These are phyloP conservation scores for Bufotes viridis DNA, from an alignment of 2,797 vertebrate species.

Conservation along the genomic window DNA sequence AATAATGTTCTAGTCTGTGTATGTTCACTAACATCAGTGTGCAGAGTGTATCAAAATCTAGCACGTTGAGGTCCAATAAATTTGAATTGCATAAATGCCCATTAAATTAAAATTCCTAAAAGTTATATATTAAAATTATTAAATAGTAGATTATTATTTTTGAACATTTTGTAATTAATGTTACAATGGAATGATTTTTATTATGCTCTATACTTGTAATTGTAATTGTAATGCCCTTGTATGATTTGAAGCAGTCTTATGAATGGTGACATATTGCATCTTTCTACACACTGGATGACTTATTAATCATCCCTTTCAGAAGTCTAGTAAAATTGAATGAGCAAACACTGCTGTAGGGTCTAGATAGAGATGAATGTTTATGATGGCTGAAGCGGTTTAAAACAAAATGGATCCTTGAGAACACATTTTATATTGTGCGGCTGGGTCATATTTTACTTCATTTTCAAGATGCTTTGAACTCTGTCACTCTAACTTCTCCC, in stretches of 20 bases:
- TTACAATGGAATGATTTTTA: background rate
- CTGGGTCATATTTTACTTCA: constrained; percentile 51
- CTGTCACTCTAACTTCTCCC: constrained; percentile 52
- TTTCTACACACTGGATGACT: background rate
- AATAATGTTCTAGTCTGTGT: too few relatives aligned
- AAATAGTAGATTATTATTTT: background rate
- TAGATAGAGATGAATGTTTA: constrained; percentile 51
- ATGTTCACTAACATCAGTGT: too few relatives aligned
- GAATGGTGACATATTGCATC: constrained; percentile 25
- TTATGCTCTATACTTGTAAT: background rate
- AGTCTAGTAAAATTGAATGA: constrained; percentile 43
- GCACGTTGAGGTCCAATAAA: background rate
- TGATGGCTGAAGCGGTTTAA: constrained; percentile 36
- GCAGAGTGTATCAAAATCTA: too few relatives aligned
- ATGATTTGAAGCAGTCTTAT: constrained; percentile 10
- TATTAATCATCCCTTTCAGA: constrained; percentile 36
- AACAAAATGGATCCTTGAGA: constrained; percentile 33
- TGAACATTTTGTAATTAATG: background rate
- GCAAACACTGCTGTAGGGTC: constrained; percentile 5
- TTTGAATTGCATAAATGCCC: background rate
- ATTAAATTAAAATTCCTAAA: background rate
- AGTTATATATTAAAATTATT: background rate
- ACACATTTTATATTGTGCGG: background rate
- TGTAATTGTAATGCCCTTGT: background rate
- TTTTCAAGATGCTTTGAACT: constrained; percentile 51